Conservation (phyloP, 2,113 vertebrate species). For the Cephalopterus ornatus region DNA sequence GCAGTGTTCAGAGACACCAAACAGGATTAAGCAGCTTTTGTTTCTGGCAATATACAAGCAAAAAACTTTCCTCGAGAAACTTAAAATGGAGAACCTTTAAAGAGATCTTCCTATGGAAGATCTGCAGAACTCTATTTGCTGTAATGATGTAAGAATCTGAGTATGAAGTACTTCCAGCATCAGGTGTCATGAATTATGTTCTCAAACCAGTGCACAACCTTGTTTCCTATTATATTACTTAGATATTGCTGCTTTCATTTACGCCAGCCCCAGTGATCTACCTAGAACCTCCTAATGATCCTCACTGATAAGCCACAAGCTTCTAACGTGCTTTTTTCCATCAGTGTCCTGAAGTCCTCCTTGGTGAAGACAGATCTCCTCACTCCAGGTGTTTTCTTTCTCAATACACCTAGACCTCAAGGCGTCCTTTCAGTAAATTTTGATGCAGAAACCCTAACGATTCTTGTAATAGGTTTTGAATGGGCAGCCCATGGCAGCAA, state of each 20-base stretch:
- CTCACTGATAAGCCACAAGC: background rate
- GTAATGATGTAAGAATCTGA: background rate
- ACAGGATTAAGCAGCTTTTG: background rate
- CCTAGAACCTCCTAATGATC: background rate
- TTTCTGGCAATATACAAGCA: background rate
- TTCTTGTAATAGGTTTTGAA: background rate
- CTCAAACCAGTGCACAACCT: background rate
- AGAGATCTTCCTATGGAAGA: background rate
- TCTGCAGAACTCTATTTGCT: background rate
- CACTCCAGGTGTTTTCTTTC: background rate
- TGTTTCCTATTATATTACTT: background rate
- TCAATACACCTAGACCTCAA: background rate
- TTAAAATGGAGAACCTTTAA: background rate
- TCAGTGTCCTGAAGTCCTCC: background rate
- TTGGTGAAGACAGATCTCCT: background rate
- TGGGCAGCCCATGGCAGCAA: background rate
- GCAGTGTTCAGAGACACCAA: background rate
- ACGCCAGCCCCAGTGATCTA: background rate
- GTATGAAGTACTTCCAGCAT: background rate
- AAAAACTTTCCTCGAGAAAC: background rate
- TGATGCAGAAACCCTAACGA: background rate
- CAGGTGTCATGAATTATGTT: background rate
- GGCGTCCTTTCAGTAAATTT: background rate
- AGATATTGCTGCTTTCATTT: background rate
- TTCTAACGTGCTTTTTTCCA: background rate